Percentiles rank a stretch among this genome's conserved stretches.
phyloP scores from a whole-genome alignment of 2,113 vertebrate genomes.

The Nyctereutes procyonoides region DNA sequence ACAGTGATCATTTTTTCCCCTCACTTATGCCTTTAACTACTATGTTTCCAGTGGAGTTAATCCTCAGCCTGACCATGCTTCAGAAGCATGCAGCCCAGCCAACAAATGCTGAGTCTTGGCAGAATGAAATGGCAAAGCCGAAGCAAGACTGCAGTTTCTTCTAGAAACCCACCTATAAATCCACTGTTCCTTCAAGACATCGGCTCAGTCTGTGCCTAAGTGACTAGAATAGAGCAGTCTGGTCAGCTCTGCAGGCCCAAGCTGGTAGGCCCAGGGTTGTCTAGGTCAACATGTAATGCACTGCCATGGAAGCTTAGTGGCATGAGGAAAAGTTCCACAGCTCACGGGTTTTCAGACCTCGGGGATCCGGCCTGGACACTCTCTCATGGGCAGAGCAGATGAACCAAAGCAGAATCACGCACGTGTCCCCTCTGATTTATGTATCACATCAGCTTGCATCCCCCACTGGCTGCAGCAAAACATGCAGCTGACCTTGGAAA shows the following conservation, averaged over 20 bases:
- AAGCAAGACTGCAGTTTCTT: not conserved
- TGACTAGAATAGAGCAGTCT: not conserved
- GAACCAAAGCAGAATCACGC: not conserved
- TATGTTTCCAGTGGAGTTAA: not conserved
- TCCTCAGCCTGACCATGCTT: not conserved
- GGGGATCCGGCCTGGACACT: not conserved
- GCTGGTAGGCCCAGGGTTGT: not conserved
- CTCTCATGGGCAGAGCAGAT: fast-evolving
- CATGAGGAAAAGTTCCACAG: too few relatives aligned
- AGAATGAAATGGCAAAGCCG: not conserved
- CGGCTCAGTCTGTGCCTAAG: not conserved
- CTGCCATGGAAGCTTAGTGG: not conserved
- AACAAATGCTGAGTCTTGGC: not conserved
- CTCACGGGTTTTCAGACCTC: not conserved
- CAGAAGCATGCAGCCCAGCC: not conserved
- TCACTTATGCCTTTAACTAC: not conserved
- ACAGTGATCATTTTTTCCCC: not conserved
- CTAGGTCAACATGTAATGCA: not conserved
- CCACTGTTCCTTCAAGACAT: fast-evolving
- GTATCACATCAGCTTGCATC: not conserved
- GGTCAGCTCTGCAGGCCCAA: not conserved
- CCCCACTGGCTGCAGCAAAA: not conserved
- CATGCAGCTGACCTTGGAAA: not conserved
- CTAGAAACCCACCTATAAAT: not conserved
- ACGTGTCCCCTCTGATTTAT: not conserved